These are phyloP conservation scores for Austrolebias charrua DNA, from an alignment of 2,797 vertebrate genomes.

Conservation along the genomic window DNA sequence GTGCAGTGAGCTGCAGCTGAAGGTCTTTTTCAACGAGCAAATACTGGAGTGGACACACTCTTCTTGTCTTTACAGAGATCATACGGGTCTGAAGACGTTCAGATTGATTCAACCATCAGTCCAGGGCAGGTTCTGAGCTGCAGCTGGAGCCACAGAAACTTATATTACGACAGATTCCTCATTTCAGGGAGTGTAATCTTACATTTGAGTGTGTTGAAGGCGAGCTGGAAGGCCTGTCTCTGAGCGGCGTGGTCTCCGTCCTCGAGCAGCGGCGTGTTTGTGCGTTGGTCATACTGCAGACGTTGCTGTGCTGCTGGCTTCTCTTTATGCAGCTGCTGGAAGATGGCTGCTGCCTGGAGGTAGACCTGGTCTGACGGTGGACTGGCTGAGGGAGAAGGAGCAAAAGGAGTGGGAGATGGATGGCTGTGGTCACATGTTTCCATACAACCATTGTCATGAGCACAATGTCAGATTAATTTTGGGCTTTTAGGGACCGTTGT, in stretches of 20 bases:
- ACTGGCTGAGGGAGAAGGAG: constrained; percentile 15
- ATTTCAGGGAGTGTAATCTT: neutral
- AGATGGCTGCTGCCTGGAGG: constrained; percentile 85
- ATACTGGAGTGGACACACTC: constrained; percentile 51
- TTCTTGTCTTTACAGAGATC: constrained; percentile 65
- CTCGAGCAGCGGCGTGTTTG: constrained; percentile 21
- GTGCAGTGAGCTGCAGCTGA: constrained; percentile 58
- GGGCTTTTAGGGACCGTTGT: too few relatives aligned
- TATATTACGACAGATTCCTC: neutral
- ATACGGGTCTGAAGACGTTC: constrained; percentile 36
- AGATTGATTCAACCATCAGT: constrained; percentile 48
- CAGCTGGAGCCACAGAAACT: constrained; percentile 6
- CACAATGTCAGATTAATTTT: too few relatives aligned
- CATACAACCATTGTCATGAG: too few relatives aligned
- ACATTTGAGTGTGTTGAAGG: constrained; percentile 89
- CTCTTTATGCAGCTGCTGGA: constrained; percentile 79
- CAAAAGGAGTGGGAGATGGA: neutral
- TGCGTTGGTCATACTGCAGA: constrained; percentile 76
- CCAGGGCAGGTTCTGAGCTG: neutral
- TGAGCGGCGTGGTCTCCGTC: constrained; percentile 65
- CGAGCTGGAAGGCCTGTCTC: constrained; percentile 83
- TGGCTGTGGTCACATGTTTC: neutral
- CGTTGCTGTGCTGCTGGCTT: constrained; percentile 63
- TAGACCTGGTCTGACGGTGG: constrained; percentile 78
- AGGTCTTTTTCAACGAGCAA: constrained; percentile 49